Evolutionary conservation across 2,113 vertebrate genomes (phyloP).

Genomic region (Heterotilapia buettikoferi): DNA sequence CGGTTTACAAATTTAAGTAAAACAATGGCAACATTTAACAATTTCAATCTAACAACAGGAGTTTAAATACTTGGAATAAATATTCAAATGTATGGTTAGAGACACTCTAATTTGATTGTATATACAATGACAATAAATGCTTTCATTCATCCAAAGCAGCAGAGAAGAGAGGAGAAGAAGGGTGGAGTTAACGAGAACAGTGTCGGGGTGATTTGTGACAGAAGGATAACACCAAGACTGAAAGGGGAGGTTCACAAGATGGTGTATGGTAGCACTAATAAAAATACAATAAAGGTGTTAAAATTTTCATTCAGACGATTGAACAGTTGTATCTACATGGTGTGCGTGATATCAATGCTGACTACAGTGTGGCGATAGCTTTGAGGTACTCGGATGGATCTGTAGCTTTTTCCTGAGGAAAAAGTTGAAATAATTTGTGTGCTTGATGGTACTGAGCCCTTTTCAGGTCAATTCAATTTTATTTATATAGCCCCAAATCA

Average conservation of each 20-base stretch:
- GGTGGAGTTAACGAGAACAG: neutral
- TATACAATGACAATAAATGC: neutral
- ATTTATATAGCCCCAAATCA: neutral
- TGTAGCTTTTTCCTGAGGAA: neutral
- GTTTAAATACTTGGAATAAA: neutral
- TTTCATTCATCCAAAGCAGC: neutral
- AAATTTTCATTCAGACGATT: no score
- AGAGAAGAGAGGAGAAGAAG: neutral
- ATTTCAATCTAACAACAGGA: neutral
- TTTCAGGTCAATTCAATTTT: neutral
- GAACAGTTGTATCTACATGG: no score
- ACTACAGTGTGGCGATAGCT: no score
- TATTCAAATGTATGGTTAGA: neutral
- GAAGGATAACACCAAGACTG: no score
- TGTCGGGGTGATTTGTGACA: neutral
- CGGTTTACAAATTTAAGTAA: neutral
- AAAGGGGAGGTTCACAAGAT: no score
- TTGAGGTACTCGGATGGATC: no score
- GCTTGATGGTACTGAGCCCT: neutral
- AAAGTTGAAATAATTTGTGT: neutral
- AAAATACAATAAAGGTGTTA: no score
- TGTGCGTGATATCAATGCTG: no score
- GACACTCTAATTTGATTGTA: neutral
- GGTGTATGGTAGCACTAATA: no score
- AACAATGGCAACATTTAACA: neutral